A percentile compares a stretch with the other conserved stretches of the same genome.
These are phyloP conservation scores for Girardinichthys multiradiatus DNA, from an alignment of 2,113 vertebrate species.

Conservation along the genomic window DNA sequence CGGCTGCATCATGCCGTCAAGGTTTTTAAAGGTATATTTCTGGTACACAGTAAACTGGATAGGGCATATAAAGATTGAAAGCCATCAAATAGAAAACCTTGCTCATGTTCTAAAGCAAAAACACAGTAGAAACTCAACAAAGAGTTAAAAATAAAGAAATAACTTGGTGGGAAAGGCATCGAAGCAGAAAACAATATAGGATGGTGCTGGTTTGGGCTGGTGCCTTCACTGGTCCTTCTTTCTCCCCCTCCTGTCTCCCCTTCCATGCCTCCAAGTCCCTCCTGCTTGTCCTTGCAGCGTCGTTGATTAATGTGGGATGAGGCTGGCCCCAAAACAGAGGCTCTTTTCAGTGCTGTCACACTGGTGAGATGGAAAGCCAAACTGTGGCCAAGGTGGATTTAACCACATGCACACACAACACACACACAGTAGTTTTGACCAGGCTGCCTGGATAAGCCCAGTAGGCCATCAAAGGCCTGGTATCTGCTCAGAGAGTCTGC, in stretches of 20 bases:
- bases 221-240: constrained; percentile 38
- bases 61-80: not conserved
- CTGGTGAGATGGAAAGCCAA: constrained; percentile 75
- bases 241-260: constrained; percentile 19
- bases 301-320: constrained; percentile 81
- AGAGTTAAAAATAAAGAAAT: constrained; percentile 17
- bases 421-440: constrained; percentile 55
- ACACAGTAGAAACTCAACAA: not conserved
- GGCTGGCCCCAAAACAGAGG: constrained; percentile 76
- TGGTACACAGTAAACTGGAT: constrained; percentile 10
- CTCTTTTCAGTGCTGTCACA: constrained; percentile 77
- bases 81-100: constrained; percentile 29
- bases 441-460: constrained; percentile 58
- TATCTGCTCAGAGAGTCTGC: constrained; percentile 62
- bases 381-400: constrained; percentile 77
- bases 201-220: constrained; percentile 38
- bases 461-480: constrained; percentile 67
- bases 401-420: constrained; percentile 56
- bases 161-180: constrained; percentile 30
- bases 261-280: constrained; percentile 24
- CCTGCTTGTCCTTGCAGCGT: constrained; percentile 55
- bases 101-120: not conserved
- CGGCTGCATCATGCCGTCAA: constrained; percentile 42
- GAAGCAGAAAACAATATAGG: constrained; percentile 28
- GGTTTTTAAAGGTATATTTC: constrained; percentile 25